phyloP scores from a whole-genome alignment of 2,888 invertebrate species.

The Apamea crenata region DNA sequence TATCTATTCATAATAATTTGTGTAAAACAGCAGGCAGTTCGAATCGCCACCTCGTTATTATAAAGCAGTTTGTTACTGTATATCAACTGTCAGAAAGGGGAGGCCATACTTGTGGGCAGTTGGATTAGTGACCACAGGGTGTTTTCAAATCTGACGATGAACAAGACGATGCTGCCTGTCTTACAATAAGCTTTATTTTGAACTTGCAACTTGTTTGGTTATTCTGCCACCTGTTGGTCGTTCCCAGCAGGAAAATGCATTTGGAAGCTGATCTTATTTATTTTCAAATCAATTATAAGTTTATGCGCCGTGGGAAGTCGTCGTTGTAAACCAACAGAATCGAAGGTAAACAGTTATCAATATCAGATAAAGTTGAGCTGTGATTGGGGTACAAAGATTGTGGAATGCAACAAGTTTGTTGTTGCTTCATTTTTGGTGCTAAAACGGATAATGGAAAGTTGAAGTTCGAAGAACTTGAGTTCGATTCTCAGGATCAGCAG shows the following conservation, averaged over 20 bases:
- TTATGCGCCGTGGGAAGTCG: constrained; percentile 12
- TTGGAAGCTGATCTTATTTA: constrained; percentile 4
- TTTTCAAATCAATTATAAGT: not conserved
- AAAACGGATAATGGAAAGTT: constrained; percentile 1
- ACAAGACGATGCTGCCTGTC: not conserved
- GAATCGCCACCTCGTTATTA: constrained; percentile 2
- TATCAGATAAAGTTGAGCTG: not conserved
- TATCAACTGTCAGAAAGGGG: not conserved
- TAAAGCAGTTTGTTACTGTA: not conserved
- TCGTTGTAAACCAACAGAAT: constrained; percentile 9
- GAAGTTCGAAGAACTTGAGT: constrained; percentile 9
- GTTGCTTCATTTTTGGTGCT: constrained; percentile 2
- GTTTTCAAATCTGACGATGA: constrained; percentile 12
- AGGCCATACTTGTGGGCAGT: constrained; percentile 14
- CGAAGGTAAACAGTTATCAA: constrained; percentile 32
- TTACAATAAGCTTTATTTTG: too few species aligned
- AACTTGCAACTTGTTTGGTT: constrained; percentile 4
- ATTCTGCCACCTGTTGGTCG: constrained; percentile 42
- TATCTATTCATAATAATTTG: not conserved
- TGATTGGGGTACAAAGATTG: constrained; percentile 12
- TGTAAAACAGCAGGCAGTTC: constrained; percentile 19
- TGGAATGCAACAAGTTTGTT: constrained; percentile 25
- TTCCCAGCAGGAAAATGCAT: constrained; percentile 6
- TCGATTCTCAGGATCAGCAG: constrained; percentile 22
- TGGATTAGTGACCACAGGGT: not conserved